These are phyloP conservation scores for Petrocephalus sullivani DNA, from an alignment of 2,797 vertebrate species.

Conservation along the genomic window DNA sequence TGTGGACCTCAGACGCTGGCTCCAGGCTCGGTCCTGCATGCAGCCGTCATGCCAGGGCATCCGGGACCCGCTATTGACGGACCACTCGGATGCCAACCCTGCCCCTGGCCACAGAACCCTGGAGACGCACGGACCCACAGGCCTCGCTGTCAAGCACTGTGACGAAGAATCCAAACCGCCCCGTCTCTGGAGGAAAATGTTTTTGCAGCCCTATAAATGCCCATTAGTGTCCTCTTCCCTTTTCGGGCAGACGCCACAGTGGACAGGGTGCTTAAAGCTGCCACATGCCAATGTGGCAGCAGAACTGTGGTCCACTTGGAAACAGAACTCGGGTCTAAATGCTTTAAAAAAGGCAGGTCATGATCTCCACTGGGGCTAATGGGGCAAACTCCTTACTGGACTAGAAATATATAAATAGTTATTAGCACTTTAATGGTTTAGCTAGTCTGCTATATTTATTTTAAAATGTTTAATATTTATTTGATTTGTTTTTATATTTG, in stretches of 20 bases:
- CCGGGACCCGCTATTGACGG: background rate
- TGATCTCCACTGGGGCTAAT: constrained; percentile 33
- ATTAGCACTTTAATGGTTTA: background rate
- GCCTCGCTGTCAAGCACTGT: background rate
- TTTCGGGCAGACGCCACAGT: constrained; percentile 49
- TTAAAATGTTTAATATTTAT: background rate
- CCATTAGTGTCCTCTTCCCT: constrained; percentile 65
- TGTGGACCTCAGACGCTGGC: constrained; percentile 53
- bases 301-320: background rate
- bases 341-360: constrained; percentile 48
- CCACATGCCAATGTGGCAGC: constrained; percentile 10
- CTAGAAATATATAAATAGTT: background rate
- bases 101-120: constrained; percentile 1
- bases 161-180: constrained; percentile 43
- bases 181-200: constrained; percentile 59
- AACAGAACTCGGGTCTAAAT: constrained; percentile 9
- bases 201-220: constrained; percentile 60
- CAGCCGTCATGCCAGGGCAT: background rate
- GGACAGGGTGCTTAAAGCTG: constrained; percentile 51
- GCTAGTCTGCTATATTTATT: background rate
- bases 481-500: no score
- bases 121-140: background rate
- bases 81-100: background rate
- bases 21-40: constrained; percentile 24
- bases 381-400: background rate